A percentile compares a stretch with the other conserved stretches of the same genome.
phyloP scores from a whole-genome alignment of 30 jellyfish, hydroid and myxozoan genomes.

The Aurelia aurita complex sp. Pacific region DNA sequence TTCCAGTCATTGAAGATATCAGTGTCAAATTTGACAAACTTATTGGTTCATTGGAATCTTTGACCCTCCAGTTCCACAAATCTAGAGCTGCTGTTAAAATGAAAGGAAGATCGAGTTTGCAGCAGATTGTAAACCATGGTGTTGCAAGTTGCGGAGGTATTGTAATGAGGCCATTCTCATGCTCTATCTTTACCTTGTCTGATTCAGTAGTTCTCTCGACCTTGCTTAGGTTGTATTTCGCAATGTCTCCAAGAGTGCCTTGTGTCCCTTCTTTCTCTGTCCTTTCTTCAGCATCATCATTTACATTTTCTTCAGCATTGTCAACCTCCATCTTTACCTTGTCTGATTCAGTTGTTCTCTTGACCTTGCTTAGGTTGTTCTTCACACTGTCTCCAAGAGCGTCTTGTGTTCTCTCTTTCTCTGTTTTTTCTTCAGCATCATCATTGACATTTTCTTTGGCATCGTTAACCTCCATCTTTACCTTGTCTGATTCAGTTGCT shows the following conservation, averaged over 20 bases:
- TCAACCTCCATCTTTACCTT: background rate
- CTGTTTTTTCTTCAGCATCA: background rate
- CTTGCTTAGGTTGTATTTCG: background rate
- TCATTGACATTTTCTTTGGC: background rate
- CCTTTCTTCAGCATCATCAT: background rate
- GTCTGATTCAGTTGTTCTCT: background rate
- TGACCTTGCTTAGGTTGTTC: background rate
- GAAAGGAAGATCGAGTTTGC: constrained; percentile 43
- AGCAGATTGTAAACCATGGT: constrained; percentile 49
- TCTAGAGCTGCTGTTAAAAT: constrained; percentile 51
- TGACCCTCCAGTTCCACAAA: constrained; percentile 49
- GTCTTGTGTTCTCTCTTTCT: too few relatives aligned
- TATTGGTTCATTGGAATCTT: constrained; percentile 11
- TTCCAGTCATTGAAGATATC: constrained; percentile 43
- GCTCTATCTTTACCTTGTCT: background rate
- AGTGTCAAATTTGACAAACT: constrained; percentile 19
- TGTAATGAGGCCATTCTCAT: background rate
- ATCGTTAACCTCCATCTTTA: background rate
- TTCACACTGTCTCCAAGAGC: background rate
- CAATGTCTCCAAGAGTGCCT: too few relatives aligned
- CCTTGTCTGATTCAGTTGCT: background rate
- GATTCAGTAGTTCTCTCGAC: background rate
- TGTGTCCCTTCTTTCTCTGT: too few relatives aligned
- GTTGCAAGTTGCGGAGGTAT: constrained; percentile 47
- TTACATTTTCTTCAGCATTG: background rate